Conservation (phyloP, 2,113 vertebrate species). For the Rhinolophus sinicus region DNA sequence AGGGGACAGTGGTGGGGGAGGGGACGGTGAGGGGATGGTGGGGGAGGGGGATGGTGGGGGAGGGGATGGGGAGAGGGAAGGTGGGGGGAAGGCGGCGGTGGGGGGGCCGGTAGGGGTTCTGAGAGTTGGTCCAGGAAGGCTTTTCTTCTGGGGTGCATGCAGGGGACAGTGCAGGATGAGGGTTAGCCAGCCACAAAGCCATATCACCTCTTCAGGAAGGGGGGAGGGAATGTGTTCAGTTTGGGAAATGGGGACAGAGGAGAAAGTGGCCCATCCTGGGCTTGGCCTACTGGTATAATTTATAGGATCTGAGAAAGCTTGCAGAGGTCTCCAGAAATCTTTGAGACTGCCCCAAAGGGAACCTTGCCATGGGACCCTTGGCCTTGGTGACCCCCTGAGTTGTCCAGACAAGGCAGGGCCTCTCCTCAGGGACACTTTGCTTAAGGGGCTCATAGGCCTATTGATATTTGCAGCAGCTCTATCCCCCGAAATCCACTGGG, state of each 20-base stretch:
- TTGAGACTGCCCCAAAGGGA: background rate
- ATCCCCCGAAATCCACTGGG: background rate
- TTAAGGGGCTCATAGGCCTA: background rate
- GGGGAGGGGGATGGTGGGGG: too few species aligned
- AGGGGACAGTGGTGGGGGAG: too few species aligned
- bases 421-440: background rate
- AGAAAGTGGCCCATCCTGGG: background rate
- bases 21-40: too few species aligned
- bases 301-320: background rate
- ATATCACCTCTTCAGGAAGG: background rate
- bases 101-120: background rate
- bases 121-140: background rate
- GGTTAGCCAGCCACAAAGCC: background rate
- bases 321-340: background rate
- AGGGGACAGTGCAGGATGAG: background rate
- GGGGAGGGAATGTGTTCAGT: background rate
- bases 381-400: accelerated
- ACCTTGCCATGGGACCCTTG: background rate
- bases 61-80: too few species aligned
- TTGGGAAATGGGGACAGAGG: background rate
- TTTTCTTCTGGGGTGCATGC: background rate
- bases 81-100: background rate
- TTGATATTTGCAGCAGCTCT: background rate
- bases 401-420: background rate
- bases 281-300: background rate